Conservation (phyloP, 2,113 vertebrate species). For the Lepus timidus region DNA sequence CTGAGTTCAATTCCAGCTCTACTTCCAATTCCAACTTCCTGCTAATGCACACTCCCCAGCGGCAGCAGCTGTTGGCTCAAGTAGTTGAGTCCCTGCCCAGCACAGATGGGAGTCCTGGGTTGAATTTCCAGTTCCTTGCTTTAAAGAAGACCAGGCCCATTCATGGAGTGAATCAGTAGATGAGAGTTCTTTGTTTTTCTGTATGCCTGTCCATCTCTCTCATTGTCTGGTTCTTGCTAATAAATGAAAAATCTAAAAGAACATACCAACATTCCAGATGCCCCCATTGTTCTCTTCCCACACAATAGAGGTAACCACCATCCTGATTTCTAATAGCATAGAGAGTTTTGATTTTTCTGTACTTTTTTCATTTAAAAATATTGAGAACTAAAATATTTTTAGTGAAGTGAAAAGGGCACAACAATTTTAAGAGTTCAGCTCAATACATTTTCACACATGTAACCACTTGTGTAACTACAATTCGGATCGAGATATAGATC, state of each 20-base stretch:
- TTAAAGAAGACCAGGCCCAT: no score
- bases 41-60: no score
- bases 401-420: not conserved
- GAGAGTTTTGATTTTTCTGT: not conserved
- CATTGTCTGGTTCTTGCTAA: no score
- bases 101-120: no score
- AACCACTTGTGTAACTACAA: not conserved
- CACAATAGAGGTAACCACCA: not conserved
- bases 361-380: not conserved
- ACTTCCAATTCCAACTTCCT: no score
- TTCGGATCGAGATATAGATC: constrained; percentile 21
- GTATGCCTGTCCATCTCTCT: no score
- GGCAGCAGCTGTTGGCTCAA: no score
- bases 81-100: no score
- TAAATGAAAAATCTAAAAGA: not conserved
- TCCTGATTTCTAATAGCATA: not conserved
- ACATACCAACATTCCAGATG: not conserved
- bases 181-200: no score
- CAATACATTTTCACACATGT: constrained; percentile 27
- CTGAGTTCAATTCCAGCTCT: no score
- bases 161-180: no score
- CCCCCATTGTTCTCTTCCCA: not conserved
- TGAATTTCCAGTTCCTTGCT: no score
- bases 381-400: not conserved
- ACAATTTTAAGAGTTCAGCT: not conserved